A percentile compares a stretch with the other conserved stretches of the same genome.
Evolutionary conservation across 2,113 vertebrate species (phyloP).

Genomic region (Gopherus flavomarginatus): DNA sequence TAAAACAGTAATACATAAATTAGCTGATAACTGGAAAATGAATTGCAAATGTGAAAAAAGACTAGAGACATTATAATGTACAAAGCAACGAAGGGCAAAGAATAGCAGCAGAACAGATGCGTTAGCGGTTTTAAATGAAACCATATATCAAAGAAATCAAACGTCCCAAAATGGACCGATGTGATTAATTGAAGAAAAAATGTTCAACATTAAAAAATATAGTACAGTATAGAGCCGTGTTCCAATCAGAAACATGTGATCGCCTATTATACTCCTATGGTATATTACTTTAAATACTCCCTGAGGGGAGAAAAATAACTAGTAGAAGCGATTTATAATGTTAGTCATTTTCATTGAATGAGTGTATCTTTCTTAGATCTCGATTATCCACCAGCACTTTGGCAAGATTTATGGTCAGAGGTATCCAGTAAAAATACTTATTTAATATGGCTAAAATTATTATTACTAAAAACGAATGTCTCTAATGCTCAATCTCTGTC

Average conservation of each 20-base stretch:
- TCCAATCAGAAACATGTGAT: background rate
- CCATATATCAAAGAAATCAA: background rate
- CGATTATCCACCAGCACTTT: background rate
- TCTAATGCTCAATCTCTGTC: background rate
- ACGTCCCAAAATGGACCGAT: fast-evolving
- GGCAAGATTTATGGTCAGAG: fast-evolving
- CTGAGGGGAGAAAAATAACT: background rate
- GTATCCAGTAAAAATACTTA: background rate
- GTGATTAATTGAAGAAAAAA: conserved; percentile 7
- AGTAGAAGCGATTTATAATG: background rate
- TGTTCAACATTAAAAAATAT: background rate
- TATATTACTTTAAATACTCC: background rate
- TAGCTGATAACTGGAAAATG: background rate
- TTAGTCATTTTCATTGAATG: fast-evolving
- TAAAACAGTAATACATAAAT: background rate
- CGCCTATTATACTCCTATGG: background rate
- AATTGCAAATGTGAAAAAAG: background rate
- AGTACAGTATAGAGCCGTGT: fast-evolving
- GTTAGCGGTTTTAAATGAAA: background rate
- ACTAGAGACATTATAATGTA: background rate
- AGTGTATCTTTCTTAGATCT: background rate
- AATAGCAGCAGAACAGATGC: background rate
- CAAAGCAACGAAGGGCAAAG: fast-evolving
- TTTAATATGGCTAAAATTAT: no score
- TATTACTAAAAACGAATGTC: background rate